Percentiles rank a stretch among this genome's conserved stretches.
These are phyloP conservation scores for Tringa solitaria DNA, from an alignment of 2,113 vertebrate genomes.

Conservation along the genomic window DNA sequence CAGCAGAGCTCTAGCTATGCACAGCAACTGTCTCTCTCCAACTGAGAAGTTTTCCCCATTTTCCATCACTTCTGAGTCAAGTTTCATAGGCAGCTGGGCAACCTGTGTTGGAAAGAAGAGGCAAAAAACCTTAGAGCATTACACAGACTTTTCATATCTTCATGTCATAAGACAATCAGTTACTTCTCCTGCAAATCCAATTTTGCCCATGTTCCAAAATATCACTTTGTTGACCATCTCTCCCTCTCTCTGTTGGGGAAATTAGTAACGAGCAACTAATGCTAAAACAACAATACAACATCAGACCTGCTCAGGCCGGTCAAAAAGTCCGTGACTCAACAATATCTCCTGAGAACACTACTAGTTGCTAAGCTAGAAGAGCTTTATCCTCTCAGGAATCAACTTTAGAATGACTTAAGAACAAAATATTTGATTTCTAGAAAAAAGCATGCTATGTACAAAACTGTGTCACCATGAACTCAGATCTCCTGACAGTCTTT, in stretches of 20 bases:
- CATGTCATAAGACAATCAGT: background rate
- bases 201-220: background rate
- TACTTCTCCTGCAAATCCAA: background rate
- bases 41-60: conserved; percentile 95
- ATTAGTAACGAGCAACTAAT: background rate
- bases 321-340: background rate
- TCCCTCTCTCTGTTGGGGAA: background rate
- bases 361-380: background rate
- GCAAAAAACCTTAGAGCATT: background rate
- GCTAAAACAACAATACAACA: background rate
- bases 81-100: conserved; percentile 88
- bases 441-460: background rate
- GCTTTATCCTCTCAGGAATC: background rate
- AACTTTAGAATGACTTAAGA: background rate
- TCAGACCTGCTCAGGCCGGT: background rate
- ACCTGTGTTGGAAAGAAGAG: conserved; percentile 68
- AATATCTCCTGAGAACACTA: background rate
- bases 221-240: background rate
- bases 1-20: conserved; percentile 86
- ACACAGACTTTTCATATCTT: background rate
- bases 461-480: background rate
- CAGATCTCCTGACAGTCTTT: background rate
- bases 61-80: conserved; percentile 92
- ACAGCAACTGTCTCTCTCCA: conserved; percentile 90
- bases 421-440: background rate